Evolutionary conservation across 2,113 vertebrate species (phyloP), one percentile per base, ranked within the genome.

Genomic region (Origma solitaria): DNA sequence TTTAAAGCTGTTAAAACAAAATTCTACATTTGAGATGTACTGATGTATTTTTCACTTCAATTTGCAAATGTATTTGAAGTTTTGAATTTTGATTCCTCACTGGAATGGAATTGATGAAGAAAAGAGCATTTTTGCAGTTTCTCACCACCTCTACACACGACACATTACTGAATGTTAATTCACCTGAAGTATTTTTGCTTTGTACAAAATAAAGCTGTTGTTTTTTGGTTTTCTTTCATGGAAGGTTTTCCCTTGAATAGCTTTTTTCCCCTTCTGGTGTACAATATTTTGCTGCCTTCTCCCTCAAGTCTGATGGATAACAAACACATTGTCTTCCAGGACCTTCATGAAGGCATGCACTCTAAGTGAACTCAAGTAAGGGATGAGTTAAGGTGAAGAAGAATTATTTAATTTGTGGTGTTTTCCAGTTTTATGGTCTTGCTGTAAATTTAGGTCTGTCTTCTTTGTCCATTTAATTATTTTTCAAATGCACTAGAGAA

Each of bases 221-320:
- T 7, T 9, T 28, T 15, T 50, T 18, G 5, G 28, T 50, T 4
- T 28, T 71, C 75, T 54, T 75, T 30, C 7, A 37, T 28, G 9
- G 17, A 44, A 85, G 8, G 1, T 22, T 84, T 70, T 65, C 13
- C 57, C 24, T 61, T 65, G 17, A 69, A 77, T 7, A 25, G 3
- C 2, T 28, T 49, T 56, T 60, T 65, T 0, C 2, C 7, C 15
- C 9, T 24, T 44, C 15, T 66, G 21, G 9, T 45, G 22, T 35
- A 38, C 11, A 25, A 33, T 71, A 40, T 19, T 81, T 92, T 53
- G 19, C 20, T 78, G 13, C 4, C 16, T 79, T 91, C 21, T 69
- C 28, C 50, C 28, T 71, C 51, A 75, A n/a, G 25, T 40, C 20
- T 65, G 13, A n/a, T 45, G 45, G 44, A 54, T 37, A 90, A 57